These are phyloP conservation scores for Pseudonaja textilis DNA, from an alignment of 2,113 vertebrate species.

Conservation along the genomic window DNA sequence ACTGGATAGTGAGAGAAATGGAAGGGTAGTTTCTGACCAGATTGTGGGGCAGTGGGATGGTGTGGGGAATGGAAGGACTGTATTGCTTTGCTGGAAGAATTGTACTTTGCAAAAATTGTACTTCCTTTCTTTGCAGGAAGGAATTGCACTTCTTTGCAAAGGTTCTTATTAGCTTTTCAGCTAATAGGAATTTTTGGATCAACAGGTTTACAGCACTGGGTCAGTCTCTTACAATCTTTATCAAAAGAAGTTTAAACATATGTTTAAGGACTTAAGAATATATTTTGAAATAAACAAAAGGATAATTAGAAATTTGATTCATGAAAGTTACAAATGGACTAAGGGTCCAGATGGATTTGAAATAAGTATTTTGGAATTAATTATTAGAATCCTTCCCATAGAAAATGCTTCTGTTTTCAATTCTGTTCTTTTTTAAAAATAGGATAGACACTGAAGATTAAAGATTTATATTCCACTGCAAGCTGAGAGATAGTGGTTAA, in stretches of 20 bases:
- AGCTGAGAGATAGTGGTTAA: not conserved
- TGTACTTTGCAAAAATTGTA: not conserved
- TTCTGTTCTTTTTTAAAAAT: not conserved
- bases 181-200: not conserved
- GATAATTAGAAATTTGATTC: not conserved
- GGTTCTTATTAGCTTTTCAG: not conserved
- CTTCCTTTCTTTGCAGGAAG: not conserved
- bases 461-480: not conserved
- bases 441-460: not conserved
- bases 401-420: not conserved
- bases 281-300: not conserved
- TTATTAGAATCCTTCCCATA: not conserved
- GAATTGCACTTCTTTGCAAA: not conserved
- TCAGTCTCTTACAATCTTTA: not conserved
- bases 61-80: not conserved
- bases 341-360: not conserved
- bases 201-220: not conserved
- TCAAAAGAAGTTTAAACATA: not conserved
- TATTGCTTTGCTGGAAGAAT: not conserved
- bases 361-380: not conserved
- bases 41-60: not conserved
- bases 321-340: not conserved
- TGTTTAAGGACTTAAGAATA: not conserved
- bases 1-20: not conserved
- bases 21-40: not conserved